Conservation (phyloP, 2,888 invertebrate species). For the Dichetophora obliterata region DNA sequence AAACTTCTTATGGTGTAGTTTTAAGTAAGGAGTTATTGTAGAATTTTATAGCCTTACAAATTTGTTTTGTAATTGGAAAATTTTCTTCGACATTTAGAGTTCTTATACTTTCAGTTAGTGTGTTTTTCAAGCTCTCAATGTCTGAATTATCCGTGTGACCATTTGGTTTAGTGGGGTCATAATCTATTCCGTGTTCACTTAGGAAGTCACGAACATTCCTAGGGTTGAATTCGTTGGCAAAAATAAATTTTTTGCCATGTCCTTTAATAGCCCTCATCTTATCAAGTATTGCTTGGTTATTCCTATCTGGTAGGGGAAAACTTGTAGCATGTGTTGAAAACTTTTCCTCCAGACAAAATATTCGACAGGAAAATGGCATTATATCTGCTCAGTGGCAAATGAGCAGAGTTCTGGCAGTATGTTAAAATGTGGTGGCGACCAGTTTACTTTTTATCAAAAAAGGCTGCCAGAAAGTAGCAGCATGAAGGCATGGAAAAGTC, state of each 20-base stretch:
- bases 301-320: no score
- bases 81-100: background rate
- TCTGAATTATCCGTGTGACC: background rate
- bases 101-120: background rate
- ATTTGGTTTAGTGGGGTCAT: background rate
- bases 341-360: no score
- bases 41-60: background rate
- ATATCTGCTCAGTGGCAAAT: background rate
- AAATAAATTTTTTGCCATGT: background rate
- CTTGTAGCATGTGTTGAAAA: background rate
- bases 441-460: no score
- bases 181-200: background rate
- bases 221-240: background rate
- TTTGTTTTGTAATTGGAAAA: background rate
- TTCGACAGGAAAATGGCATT: no score
- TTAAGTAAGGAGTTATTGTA: background rate
- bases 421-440: no score
- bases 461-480: no score
- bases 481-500: no score
- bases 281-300: background rate
- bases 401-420: no score
- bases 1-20: background rate
- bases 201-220: background rate
- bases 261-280: background rate
- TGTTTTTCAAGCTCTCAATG: background rate